Evolutionary conservation across 2,797 vertebrate genomes (phyloP).

Genomic region (Malacoraja senta): DNA sequence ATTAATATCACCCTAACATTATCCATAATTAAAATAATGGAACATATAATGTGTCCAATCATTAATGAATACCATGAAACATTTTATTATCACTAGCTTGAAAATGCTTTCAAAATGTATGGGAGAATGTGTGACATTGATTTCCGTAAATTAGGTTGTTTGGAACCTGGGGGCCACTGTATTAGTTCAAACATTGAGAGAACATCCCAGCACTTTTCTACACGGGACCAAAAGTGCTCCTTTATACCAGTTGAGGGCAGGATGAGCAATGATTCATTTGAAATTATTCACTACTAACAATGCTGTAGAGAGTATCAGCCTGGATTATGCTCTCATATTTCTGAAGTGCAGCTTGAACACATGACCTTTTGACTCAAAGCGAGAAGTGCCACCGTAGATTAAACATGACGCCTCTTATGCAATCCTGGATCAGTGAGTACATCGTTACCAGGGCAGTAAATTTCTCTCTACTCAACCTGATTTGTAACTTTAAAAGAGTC

Average conservation of each 20-base stretch:
- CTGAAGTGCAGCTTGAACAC: constrained; percentile 2
- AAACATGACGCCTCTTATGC: neutral
- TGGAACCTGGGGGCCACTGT: too few relatives aligned
- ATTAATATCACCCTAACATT: too few relatives aligned
- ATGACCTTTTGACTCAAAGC: neutral
- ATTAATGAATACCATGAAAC: too few relatives aligned
- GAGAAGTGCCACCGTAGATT: neutral
- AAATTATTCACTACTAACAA: neutral
- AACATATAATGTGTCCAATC: too few relatives aligned
- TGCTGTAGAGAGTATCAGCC: neutral
- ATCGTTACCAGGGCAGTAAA: neutral
- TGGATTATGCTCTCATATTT: neutral
- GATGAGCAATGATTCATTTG: neutral
- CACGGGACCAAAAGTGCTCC: neutral
- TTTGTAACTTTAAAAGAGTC: neutral
- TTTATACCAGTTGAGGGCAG: neutral
- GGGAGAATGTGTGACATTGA: too few relatives aligned
- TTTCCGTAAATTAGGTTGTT: too few relatives aligned
- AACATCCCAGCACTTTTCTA: neutral
- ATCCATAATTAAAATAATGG: too few relatives aligned
- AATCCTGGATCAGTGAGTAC: neutral
- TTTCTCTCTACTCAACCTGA: neutral
- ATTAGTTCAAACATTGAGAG: neutral
- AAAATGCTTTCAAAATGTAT: too few relatives aligned
- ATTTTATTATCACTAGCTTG: too few relatives aligned